These are phyloP conservation scores for Tiliacea aurago DNA, from an alignment of 2,888 invertebrate species.

Conservation along the genomic window DNA sequence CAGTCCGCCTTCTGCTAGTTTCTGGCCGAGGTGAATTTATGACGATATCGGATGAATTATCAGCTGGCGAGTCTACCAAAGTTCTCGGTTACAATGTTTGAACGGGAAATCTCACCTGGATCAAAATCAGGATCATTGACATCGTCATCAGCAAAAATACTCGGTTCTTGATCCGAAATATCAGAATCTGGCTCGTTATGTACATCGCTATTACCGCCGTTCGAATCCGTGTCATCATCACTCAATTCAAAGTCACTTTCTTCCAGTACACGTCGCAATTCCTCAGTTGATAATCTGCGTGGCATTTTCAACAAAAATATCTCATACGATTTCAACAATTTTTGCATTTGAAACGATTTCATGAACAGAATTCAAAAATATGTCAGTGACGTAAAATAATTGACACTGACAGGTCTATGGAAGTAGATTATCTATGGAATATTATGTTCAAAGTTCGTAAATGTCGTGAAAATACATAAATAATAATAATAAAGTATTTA, in stretches of 20 bases:
- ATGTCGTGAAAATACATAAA: constrained; percentile 21
- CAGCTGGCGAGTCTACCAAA: constrained; percentile 34
- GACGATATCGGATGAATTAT: constrained; percentile 28
- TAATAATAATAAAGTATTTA: constrained; percentile 18
- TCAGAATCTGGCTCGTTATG: constrained; percentile 14
- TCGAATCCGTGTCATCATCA: constrained; percentile 30
- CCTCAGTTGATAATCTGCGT: constrained; percentile 23
- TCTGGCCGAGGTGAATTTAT: constrained; percentile 33
- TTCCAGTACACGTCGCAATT: constrained; percentile 37
- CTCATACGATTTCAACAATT: constrained; percentile 2
- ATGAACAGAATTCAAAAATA: constrained; percentile 31
- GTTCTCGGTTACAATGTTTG: constrained; percentile 35
- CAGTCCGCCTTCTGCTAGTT: constrained; percentile 38
- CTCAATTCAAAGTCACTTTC: constrained; percentile 40
- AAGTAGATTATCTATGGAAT: constrained; percentile 16
- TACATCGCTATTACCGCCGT: constrained; percentile 28
- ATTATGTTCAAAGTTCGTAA: constrained; percentile 17
- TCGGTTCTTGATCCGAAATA: constrained; percentile 38
- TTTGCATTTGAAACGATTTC: constrained; percentile 8
- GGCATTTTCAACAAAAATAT: constrained; percentile 24
- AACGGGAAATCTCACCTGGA: constrained; percentile 38
- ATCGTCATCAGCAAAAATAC: constrained; percentile 36
- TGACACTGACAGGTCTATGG: constrained; percentile 31
- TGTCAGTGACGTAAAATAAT: constrained; percentile 26
- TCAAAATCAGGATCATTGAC: constrained; percentile 33